These are phyloP conservation scores for Sarotherodon lohbergeri DNA, from an alignment of 2,113 vertebrate genomes.

Conservation along the genomic window DNA sequence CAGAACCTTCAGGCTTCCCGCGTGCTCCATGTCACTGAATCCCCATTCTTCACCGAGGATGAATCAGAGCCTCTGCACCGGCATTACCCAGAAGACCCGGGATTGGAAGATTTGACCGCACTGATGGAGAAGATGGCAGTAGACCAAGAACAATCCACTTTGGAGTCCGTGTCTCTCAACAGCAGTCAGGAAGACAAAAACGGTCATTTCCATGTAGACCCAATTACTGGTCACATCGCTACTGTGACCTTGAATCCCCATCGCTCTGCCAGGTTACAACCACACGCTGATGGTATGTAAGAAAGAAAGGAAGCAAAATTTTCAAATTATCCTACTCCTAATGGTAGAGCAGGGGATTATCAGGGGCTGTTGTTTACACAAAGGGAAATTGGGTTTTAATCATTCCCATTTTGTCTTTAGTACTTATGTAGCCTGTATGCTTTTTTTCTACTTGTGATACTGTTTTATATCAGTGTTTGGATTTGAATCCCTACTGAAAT, in stretches of 20 bases:
- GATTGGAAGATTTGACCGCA: constrained; percentile 35
- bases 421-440: neutral
- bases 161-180: constrained; percentile 36
- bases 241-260: constrained; percentile 58
- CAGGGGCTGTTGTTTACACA: constrained; percentile 24
- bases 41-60: constrained; percentile 33
- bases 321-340: neutral
- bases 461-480: constrained; percentile 32
- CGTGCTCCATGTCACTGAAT: constrained; percentile 49
- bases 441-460: constrained; percentile 12
- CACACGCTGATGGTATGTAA: constrained; percentile 75
- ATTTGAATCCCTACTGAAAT: constrained; percentile 20
- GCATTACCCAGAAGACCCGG: constrained; percentile 33
- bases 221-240: constrained; percentile 57
- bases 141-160: constrained; percentile 18
- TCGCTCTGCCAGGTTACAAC: constrained; percentile 38
- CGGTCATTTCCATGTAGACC: constrained; percentile 45
- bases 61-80: constrained; percentile 24
- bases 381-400: constrained; percentile 12
- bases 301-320: neutral
- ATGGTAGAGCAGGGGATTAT: neutral
- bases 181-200: constrained; percentile 44
- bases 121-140: constrained; percentile 61
- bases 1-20: constrained; percentile 82
- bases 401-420: constrained; percentile 18